Percentiles rank a stretch among this genome's conserved stretches.
Evolutionary conservation across 2,113 vertebrate species (phyloP).

Genomic region (Pimephales promelas): DNA sequence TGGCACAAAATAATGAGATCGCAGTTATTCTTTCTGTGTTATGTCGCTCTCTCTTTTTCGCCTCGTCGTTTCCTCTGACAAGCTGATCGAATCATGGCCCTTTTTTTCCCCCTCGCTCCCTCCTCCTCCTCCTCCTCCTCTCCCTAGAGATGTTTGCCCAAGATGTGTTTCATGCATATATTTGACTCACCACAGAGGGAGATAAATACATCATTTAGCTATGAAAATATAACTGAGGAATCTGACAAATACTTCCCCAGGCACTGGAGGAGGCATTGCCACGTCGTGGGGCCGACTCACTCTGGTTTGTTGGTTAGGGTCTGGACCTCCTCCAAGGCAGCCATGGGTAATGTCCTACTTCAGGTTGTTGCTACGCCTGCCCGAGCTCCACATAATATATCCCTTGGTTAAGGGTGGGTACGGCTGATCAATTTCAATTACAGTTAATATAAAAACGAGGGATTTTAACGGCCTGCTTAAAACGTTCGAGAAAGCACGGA

Average conservation of each 20-base stretch:
- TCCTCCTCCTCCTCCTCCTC: not conserved
- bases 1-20: conserved; percentile 45
- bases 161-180: conserved; percentile 25
- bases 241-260: conserved; percentile 43
- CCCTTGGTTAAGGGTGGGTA: conserved; percentile 47
- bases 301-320: conserved; percentile 55
- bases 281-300: conserved; percentile 58
- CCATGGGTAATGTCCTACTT: conserved; percentile 47
- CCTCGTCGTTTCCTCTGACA: conserved; percentile 29
- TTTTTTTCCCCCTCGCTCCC: conserved; percentile 28
- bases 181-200: conserved; percentile 16
- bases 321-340: conserved; percentile 61
- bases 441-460: conserved; percentile 38
- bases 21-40: conserved; percentile 38
- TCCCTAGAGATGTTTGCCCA: conserved; percentile 3
- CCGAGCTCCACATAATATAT: conserved; percentile 49
- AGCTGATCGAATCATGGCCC: conserved; percentile 20
- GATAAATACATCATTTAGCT: conserved; percentile 39
- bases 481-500: conserved; percentile 49
- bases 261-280: conserved; percentile 49
- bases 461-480: conserved; percentile 43
- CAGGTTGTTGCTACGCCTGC: conserved; percentile 37
- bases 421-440: conserved; percentile 68
- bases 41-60: conserved; percentile 19
- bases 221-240: conserved; percentile 37